Evolutionary conservation across 2,888 invertebrate species (phyloP).

Genomic region (Sphaerophoria taeniata): DNA sequence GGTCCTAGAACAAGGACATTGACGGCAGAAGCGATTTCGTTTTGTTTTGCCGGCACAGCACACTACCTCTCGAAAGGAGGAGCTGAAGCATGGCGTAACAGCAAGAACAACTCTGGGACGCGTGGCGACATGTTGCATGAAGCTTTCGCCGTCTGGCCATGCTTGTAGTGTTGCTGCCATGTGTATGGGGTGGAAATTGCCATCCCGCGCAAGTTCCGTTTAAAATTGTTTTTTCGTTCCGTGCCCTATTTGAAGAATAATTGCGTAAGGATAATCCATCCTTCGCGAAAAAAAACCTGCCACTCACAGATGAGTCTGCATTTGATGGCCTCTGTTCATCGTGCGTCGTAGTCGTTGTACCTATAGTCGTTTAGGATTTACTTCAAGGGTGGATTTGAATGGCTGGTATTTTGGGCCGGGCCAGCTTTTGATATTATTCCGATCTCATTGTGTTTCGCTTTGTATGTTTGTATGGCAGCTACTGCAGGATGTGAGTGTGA

Average conservation of each 20-base stretch:
- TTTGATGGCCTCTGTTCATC: slow-evolving; percentile 81
- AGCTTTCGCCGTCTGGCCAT: slow-evolving; percentile 58
- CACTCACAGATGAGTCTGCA: slow-evolving; percentile 81
- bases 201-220: slow-evolving; percentile 63
- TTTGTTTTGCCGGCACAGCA: background rate
- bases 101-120: slow-evolving; percentile 66
- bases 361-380: slow-evolving; percentile 32
- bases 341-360: background rate
- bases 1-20: slow-evolving; percentile 55
- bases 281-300: slow-evolving; percentile 78
- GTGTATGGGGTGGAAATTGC: slow-evolving; percentile 63
- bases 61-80: slow-evolving; percentile 56
- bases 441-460: slow-evolving; percentile 37
- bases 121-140: slow-evolving; percentile 74
- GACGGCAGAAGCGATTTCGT: slow-evolving; percentile 15
- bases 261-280: slow-evolving; percentile 75
- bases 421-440: slow-evolving; percentile 59
- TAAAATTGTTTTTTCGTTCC: background rate
- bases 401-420: slow-evolving; percentile 42
- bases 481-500: background rate
- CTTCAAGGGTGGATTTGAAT: slow-evolving; percentile 68
- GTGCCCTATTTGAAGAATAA: slow-evolving; percentile 68
- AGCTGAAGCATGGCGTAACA: slow-evolving; percentile 70
- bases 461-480: background rate
- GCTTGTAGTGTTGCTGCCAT: too few relatives aligned